These are phyloP conservation scores for Cyaniris semiargus DNA, from an alignment of 2,888 invertebrate species.

Conservation along the genomic window DNA sequence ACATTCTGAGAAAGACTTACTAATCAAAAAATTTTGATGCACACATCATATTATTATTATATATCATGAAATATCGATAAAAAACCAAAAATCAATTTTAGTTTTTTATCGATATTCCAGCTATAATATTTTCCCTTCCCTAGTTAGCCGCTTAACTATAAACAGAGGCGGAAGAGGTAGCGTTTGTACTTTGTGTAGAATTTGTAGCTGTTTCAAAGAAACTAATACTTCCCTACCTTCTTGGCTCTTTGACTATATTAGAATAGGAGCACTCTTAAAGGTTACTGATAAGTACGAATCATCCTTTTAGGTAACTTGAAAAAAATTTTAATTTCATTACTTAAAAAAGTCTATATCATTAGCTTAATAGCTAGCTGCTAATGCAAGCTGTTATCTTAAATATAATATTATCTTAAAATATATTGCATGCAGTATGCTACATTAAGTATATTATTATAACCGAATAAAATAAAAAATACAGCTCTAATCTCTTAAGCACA, in stretches of 20 bases:
- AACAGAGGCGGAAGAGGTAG: slow-evolving; percentile 25
- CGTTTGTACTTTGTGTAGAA: slow-evolving; percentile 22
- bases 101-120: background rate
- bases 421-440: too few species aligned
- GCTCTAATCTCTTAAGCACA: slow-evolving; percentile 19
- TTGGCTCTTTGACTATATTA: background rate
- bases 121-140: background rate
- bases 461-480: background rate
- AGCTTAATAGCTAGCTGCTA: too few species aligned
- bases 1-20: too few species aligned
- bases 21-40: too few species aligned
- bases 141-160: slow-evolving; percentile 4
- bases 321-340: too few species aligned
- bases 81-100: background rate
- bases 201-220: slow-evolving; percentile 3
- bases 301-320: too few species aligned
- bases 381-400: too few species aligned
- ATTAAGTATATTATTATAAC: background rate
- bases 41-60: too few species aligned
- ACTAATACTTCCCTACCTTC: background rate
- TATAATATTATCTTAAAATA: too few species aligned
- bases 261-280: background rate
- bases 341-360: too few species aligned
- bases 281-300: too few species aligned
- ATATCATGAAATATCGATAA: too few species aligned